Evolutionary conservation across 2,888 invertebrate genomes (phyloP).

Genomic region (Piscicola geometra): DNA sequence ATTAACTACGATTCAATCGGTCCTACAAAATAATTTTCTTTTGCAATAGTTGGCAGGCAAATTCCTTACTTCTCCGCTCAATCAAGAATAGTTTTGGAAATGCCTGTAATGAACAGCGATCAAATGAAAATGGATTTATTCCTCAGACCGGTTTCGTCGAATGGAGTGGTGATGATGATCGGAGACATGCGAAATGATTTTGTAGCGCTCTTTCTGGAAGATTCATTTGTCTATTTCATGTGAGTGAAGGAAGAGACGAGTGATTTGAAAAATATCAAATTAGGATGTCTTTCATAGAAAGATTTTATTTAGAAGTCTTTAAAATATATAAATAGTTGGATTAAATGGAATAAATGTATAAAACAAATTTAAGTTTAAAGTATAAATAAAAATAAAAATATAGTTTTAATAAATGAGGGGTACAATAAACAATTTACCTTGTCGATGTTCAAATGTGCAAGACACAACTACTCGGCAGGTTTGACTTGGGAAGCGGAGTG

Average conservation of each 20-base stretch:
- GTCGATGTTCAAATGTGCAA: no score
- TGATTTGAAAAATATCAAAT: no score
- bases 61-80: neutral
- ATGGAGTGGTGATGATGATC: neutral
- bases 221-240: neutral
- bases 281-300: neutral
- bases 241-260: no score
- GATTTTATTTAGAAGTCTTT: neutral
- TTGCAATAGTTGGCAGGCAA: neutral
- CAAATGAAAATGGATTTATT: neutral
- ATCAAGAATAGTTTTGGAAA: neutral
- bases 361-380: no score
- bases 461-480: no score
- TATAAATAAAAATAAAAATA: neutral
- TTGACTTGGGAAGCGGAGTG: constrained; percentile 7
- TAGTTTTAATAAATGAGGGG: neutral
- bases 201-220: neutral
- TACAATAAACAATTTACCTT: no score
- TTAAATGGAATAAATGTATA: no score
- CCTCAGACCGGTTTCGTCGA: neutral
- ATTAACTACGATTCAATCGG: no score
- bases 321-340: neutral
- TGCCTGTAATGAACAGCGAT: neutral
- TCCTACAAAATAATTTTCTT: no score
- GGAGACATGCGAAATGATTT: neutral